Evolutionary conservation across 1,140 invertebrate species (phyloP).

Genomic region (Aphelinus certus): DNA sequence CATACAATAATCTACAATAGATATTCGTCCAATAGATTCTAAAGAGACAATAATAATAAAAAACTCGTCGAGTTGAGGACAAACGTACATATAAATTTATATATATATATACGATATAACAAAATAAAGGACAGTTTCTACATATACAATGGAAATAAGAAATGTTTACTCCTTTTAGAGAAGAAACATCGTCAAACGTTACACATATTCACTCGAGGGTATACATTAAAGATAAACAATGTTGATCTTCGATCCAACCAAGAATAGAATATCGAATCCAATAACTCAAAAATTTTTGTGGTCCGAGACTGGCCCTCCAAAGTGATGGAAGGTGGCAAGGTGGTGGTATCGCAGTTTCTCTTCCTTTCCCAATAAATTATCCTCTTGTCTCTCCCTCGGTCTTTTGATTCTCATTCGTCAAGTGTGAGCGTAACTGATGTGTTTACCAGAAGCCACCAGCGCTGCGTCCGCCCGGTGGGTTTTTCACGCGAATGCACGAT

Average conservation of each 20-base stretch:
- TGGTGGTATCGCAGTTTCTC: not conserved
- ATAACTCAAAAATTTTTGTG: slow-evolving; percentile 20
- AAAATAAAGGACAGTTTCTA: slow-evolving; percentile 8
- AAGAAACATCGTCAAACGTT: slow-evolving; percentile 4
- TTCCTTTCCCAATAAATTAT: not conserved
- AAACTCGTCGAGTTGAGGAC: not conserved
- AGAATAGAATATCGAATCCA: slow-evolving; percentile 26
- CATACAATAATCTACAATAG: slow-evolving; percentile 22
- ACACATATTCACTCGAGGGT: slow-evolving; percentile 1
- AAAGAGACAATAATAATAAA: slow-evolving; percentile 12
- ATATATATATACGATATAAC: slow-evolving; percentile 15
- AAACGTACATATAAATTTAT: not conserved
- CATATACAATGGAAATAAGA: slow-evolving; percentile 3
- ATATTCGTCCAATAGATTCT: slow-evolving; percentile 8
- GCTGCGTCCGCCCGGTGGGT: slow-evolving; percentile 68
- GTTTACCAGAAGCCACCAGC: slow-evolving; percentile 67
- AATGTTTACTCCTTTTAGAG: not conserved
- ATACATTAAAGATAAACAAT: slow-evolving; percentile 19
- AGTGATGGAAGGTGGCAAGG: slow-evolving; percentile 10
- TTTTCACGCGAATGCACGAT: slow-evolving; percentile 67
- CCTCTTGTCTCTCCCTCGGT: not conserved
- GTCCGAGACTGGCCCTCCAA: slow-evolving; percentile 19
- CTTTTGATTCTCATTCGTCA: slow-evolving; percentile 26
- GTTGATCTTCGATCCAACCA: slow-evolving; percentile 30
- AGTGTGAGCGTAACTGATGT: not conserved